Conservation (phyloP, 2,888 invertebrate genomes). For the Andrena dorsata region DNA sequence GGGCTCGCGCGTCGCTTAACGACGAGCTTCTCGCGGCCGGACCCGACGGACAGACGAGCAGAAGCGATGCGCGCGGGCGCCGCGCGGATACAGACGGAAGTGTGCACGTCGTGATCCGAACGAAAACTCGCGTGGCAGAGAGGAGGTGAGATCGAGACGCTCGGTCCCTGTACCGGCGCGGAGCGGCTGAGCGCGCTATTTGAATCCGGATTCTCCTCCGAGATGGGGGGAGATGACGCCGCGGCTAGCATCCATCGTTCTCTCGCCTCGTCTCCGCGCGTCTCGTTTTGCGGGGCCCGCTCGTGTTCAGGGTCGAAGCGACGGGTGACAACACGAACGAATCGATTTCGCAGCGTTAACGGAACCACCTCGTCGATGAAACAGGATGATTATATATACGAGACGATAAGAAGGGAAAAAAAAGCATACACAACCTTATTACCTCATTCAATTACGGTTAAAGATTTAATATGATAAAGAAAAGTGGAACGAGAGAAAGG, state of each 20-base stretch:
- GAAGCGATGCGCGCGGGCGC: conserved; percentile 40
- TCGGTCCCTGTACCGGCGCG: conserved; percentile 25
- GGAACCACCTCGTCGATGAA: conserved; percentile 74
- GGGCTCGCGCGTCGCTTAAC: conserved; percentile 27
- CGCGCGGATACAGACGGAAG: conserved; percentile 34
- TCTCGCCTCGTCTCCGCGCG: conserved; percentile 61
- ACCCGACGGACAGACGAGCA: conserved; percentile 5
- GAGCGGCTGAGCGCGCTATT: conserved; percentile 15
- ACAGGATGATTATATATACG: conserved; percentile 60
- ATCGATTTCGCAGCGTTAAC: conserved; percentile 70
- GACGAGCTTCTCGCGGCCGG: not conserved
- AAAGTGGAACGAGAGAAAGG: conserved; percentile 74
- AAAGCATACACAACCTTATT: conserved; percentile 84
- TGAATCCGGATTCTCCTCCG: conserved; percentile 19
- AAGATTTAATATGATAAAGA: conserved; percentile 82
- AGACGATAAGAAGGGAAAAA: conserved; percentile 71
- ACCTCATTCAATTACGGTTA: conserved; percentile 84
- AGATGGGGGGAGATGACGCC: not conserved
- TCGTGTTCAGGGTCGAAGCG: conserved; percentile 57
- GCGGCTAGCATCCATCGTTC: conserved; percentile 28
- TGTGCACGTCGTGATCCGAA: conserved; percentile 34
- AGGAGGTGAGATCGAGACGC: conserved; percentile 41
- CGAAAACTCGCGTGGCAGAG: conserved; percentile 42
- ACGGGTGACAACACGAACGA: conserved; percentile 66
- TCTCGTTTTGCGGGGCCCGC: conserved; percentile 42